Conservation (phyloP, 2,888 invertebrate species). For the Laspeyria flexula region DNA sequence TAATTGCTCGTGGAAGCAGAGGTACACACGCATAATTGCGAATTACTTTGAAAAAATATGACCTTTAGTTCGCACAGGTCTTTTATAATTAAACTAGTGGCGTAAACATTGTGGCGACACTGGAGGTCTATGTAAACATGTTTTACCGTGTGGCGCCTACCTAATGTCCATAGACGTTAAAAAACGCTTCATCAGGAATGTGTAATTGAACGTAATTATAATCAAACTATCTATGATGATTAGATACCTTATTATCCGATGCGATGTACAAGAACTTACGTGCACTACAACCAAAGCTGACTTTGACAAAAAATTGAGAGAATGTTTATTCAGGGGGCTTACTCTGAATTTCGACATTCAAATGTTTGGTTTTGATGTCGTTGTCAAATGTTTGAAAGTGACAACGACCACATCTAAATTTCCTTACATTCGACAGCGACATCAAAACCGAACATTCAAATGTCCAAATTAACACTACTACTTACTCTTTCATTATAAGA, state of each 20-base stretch:
- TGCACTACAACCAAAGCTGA: not conserved
- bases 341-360: no score
- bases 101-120: conserved; percentile 36
- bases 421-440: no score
- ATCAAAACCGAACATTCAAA: no score
- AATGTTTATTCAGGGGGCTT: no score
- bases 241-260: conserved; percentile 42
- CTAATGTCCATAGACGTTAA: conserved; percentile 11
- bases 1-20: conserved; percentile 63
- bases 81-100: conserved; percentile 57
- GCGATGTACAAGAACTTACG: not conserved
- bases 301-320: not conserved
- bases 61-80: conserved; percentile 65
- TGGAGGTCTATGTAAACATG: conserved; percentile 34
- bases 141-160: conserved; percentile 9
- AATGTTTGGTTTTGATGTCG: no score
- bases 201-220: conserved; percentile 39
- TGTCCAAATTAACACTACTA: no score
- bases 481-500: no score
- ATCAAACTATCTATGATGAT: conserved; percentile 39
- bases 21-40: conserved; percentile 66
- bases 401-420: no score
- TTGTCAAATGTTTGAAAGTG: no score
- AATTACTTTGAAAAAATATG: conserved; percentile 63
- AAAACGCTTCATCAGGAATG: conserved; percentile 32